Conservation (phyloP, 37 sponge, comb jelly and placozoan species). For the Oopsacas minuta region DNA sequence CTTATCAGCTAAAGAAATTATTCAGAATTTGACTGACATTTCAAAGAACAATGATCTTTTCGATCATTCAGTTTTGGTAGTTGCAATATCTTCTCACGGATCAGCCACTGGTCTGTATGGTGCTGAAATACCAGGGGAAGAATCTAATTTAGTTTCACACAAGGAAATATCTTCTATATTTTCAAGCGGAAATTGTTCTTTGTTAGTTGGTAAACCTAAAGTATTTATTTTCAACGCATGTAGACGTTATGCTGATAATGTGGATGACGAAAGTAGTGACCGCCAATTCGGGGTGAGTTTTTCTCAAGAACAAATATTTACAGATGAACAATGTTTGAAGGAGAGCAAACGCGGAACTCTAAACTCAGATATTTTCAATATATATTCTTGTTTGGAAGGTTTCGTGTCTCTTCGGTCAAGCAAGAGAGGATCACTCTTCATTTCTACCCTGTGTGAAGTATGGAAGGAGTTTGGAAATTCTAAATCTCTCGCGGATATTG, state of each 20-base stretch:
- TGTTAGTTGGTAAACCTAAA: not conserved
- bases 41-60: not conserved
- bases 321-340: not conserved
- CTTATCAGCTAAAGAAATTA: not conserved
- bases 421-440: not conserved
- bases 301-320: not conserved
- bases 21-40: not conserved
- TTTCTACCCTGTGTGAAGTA: not conserved
- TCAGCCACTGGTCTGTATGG: not conserved
- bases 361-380: not conserved
- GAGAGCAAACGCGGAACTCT: not conserved
- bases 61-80: conserved; percentile 7
- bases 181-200: not conserved
- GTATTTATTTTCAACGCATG: not conserved
- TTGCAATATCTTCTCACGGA: not conserved
- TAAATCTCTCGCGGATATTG: not conserved
- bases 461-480: not conserved
- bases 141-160: not conserved
- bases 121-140: not conserved
- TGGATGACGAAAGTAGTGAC: not conserved
- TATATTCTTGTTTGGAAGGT: not conserved
- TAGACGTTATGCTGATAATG: too few species aligned
- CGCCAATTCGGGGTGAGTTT: not conserved
- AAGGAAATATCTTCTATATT: not conserved
- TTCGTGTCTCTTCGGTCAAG: not conserved